Base-by-base conservation (phyloP, 2,888 invertebrate species). In the Pristionchus fissidentatus region DNA sequence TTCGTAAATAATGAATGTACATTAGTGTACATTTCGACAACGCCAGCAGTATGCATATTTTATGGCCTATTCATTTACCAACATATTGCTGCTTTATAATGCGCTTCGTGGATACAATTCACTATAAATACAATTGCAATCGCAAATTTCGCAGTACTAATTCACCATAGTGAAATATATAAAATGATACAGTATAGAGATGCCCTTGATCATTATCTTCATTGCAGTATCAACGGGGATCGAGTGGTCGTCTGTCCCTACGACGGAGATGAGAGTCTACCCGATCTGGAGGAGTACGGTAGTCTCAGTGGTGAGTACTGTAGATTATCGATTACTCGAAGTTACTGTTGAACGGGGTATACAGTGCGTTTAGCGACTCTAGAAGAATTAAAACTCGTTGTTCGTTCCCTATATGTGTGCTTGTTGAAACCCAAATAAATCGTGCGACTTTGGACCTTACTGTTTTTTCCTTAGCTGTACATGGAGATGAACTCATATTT, bases 241-340 rank as follows among this genome's bases (percentile, higher is more conserved):
- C 57, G 80, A 5, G 60, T 80, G 4, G 43, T 80, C 60, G 82
- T 82, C 15, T 70, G 66, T 15, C 22, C 38, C 19, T 66, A 32
- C 22, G 52, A 46, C 32, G 35, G 66, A n/a, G 70, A 82, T 19
- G 49, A 82, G 29, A 55, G 22, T 8, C 66, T 82, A 15, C 82
- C 70, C 26, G 32, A 82, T 82, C 80, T 80, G 26, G 60, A 60
- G 60, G 80, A 80, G 57, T 80, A 80, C 80, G 80, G 80, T n/a
- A 80, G 60, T 7, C 13, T 80, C 8, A 43, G 29, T 41, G 80
- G 80, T 80, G 43, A 26, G 80, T 73, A 26, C 41, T 8, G 26
- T 4, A 43, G 77, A 77, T 49, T 60, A 60, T 26, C 8, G 70
- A 22, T 62, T 62, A 13, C 26, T 62, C 32, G 15, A n/a, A n/a